A percentile compares a stretch with the other conserved stretches of the same genome.
Conservation (phyloP, 1,140 invertebrate species). For the Lepidurus apus region DNA sequence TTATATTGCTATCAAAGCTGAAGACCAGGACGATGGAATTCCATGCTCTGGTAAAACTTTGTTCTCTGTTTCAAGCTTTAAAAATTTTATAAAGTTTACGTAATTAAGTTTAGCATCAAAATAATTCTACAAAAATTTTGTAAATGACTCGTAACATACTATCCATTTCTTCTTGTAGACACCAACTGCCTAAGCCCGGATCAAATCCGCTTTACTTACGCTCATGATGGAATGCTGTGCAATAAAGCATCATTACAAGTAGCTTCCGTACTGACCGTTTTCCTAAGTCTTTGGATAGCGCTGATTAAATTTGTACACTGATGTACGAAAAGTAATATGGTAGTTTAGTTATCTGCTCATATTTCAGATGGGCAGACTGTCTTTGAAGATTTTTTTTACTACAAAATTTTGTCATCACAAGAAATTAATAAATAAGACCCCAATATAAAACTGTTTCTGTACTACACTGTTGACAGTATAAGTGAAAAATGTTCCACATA, state of each 20-base stretch:
- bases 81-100: conserved; percentile 1
- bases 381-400: too few species aligned
- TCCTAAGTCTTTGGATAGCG: not conserved
- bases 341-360: too few species aligned
- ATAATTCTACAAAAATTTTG: not conserved
- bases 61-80: not conserved
- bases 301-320: not conserved
- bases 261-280: conserved; percentile 23
- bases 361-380: too few species aligned
- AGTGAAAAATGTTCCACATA: too few species aligned
- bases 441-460: too few species aligned
- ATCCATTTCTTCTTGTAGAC: conserved; percentile 27
- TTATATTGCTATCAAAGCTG: not conserved
- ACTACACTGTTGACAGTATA: too few species aligned
- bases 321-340: not conserved
- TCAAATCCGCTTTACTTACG: conserved; percentile 32
- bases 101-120: not conserved
- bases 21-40: conserved; percentile 42
- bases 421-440: too few species aligned
- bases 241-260: conserved; percentile 20
- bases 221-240: conserved; percentile 33
- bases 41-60: conserved; percentile 43
- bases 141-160: not conserved
- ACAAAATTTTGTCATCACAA: too few species aligned
- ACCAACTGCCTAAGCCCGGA: conserved; percentile 29